These are phyloP conservation scores for Sebastes minor DNA, from an alignment of 2,797 vertebrate genomes.

Conservation along the genomic window DNA sequence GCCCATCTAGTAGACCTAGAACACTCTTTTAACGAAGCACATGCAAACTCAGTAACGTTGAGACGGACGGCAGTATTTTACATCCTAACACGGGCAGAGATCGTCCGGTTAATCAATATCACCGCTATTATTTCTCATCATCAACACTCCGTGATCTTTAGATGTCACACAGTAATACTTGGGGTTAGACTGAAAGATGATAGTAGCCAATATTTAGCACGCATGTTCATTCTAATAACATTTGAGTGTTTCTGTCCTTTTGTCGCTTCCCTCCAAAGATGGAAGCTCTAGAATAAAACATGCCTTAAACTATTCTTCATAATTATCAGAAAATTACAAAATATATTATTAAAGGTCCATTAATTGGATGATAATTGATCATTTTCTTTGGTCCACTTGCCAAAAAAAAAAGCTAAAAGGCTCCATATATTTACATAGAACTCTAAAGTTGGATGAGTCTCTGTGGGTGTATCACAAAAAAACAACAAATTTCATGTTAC, in stretches of 20 bases:
- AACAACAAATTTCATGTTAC: too few relatives aligned
- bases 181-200: slow-evolving; percentile 13
- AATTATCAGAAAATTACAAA: background rate
- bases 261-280: background rate
- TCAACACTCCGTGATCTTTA: background rate
- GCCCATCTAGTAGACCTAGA: background rate
- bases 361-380: background rate
- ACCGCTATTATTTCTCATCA: background rate
- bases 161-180: background rate
- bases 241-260: background rate
- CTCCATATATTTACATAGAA: too few relatives aligned
- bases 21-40: slow-evolving; percentile 7
- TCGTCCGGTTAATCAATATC: background rate
- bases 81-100: background rate
- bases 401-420: too few relatives aligned
- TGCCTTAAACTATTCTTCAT: background rate
- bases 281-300: background rate
- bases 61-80: background rate
- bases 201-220: background rate
- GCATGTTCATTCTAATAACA: background rate
- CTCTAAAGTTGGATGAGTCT: too few relatives aligned
- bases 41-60: background rate
- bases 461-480: too few relatives aligned
- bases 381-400: too few relatives aligned
- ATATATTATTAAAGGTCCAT: background rate